These are phyloP conservation scores for Ariopsis seemanni DNA, from an alignment of 2,113 vertebrate genomes.

Conservation along the genomic window DNA sequence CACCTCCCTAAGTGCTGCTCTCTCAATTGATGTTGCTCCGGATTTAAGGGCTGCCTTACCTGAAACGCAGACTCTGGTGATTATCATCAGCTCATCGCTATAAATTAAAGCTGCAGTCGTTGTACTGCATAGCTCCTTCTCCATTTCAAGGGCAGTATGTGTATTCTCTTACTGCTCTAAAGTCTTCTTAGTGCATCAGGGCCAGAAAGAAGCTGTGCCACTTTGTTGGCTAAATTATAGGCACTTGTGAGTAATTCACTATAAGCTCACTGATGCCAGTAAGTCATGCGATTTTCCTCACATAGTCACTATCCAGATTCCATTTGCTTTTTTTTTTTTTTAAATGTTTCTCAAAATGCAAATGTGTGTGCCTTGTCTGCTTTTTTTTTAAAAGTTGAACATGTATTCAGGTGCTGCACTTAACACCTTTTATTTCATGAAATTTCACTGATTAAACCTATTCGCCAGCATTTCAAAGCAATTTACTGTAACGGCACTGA, in stretches of 20 bases:
- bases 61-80: neutral
- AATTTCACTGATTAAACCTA: neutral
- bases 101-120: conserved; percentile 32
- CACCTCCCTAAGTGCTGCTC: conserved; percentile 1
- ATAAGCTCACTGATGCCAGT: neutral
- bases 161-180: conserved; percentile 20
- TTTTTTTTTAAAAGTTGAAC: neutral
- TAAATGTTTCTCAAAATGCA: neutral
- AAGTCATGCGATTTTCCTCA: neutral
- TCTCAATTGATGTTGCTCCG: neutral
- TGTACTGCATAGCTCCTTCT: conserved; percentile 19
- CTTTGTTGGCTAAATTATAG: conserved; percentile 20
- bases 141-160: conserved; percentile 46
- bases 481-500: neutral
- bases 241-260: conserved; percentile 13
- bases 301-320: neutral
- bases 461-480: neutral
- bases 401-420: neutral
- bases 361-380: neutral
- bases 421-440: neutral
- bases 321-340: neutral
- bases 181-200: conserved; percentile 1
- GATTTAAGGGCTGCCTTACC: conserved; percentile 4
- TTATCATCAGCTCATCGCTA: conserved; percentile 35
- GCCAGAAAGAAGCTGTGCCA: conserved; percentile 13